A percentile compares a stretch with the other conserved stretches of the same genome.
Conservation (phyloP, 1,140 invertebrate species). For the Chionoecetes opilio region DNA sequence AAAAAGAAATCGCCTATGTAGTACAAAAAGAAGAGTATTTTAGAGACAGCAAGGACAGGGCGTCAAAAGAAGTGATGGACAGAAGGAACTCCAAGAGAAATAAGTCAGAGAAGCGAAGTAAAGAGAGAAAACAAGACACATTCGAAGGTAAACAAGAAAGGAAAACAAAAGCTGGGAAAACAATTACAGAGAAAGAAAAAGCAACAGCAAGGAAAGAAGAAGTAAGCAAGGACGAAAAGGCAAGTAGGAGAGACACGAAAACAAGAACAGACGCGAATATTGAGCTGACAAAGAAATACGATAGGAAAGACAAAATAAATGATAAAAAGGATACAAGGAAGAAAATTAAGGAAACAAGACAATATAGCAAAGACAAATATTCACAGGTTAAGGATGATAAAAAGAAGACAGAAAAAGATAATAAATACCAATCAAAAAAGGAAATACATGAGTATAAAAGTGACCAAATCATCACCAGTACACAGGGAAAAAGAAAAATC, state of each 20-base stretch:
- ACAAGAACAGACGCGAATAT: not conserved
- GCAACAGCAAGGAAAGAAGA: not conserved
- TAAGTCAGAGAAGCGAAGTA: not conserved
- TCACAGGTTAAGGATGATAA: not conserved
- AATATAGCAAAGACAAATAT: not conserved
- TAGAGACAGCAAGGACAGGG: not conserved
- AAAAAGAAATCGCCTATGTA: not conserved
- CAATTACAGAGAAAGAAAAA: not conserved
- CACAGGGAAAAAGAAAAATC: not conserved
- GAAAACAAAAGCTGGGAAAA: not conserved
- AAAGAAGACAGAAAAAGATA: not conserved
- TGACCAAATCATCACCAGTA: not conserved
- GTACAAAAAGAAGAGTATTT: not conserved
- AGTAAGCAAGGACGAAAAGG: not conserved
- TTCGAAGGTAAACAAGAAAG: not conserved
- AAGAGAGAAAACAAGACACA: not conserved
- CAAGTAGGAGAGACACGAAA: not conserved
- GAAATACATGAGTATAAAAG: not conserved
- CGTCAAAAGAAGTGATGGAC: not conserved
- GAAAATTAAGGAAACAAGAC: not conserved
- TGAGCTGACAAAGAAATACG: not conserved
- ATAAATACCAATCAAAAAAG: not conserved
- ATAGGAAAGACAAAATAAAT: not conserved
- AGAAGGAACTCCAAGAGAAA: not conserved
- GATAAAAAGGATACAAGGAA: not conserved